These are phyloP conservation scores for Dolichallabes microphthalmus DNA, from an alignment of 2,113 vertebrate species.

Conservation along the genomic window DNA sequence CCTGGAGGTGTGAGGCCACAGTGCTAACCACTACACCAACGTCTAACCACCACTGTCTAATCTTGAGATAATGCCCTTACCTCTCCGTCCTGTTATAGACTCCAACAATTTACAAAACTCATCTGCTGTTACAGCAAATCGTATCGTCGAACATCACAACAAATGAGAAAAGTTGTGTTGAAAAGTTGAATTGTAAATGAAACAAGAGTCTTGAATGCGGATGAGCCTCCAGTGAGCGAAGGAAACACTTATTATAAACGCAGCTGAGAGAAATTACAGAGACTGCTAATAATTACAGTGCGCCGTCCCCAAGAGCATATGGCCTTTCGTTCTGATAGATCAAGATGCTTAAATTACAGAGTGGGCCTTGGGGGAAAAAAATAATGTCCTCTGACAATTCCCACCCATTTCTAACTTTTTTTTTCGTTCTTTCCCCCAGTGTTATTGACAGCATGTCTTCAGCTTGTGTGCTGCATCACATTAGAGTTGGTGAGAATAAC, in stretches of 20 bases:
- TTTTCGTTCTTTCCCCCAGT: neutral
- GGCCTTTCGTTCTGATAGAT: constrained; percentile 38
- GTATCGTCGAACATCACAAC: neutral
- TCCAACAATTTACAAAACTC: no score
- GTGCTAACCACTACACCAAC: no score
- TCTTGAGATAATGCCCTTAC: no score
- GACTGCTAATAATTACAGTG: constrained; percentile 47
- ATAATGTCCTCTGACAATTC: constrained; percentile 37
- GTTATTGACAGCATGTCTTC: constrained; percentile 26
- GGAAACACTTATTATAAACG: constrained; percentile 28
- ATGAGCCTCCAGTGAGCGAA: neutral
- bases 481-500: neutral
- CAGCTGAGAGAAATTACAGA: constrained; percentile 27
- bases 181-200: neutral
- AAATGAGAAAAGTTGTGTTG: neutral
- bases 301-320: constrained; percentile 6
- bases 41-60: no score
- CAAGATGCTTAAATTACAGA: constrained; percentile 47
- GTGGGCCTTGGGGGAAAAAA: constrained; percentile 26
- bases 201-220: neutral
- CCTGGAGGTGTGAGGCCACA: no score
- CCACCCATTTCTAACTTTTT: constrained; percentile 14
- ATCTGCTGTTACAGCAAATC: no score
- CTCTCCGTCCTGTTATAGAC: no score
- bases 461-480: neutral